Evolutionary conservation across 1,140 invertebrate species (phyloP).

Genomic region (Cydia amplana): DNA sequence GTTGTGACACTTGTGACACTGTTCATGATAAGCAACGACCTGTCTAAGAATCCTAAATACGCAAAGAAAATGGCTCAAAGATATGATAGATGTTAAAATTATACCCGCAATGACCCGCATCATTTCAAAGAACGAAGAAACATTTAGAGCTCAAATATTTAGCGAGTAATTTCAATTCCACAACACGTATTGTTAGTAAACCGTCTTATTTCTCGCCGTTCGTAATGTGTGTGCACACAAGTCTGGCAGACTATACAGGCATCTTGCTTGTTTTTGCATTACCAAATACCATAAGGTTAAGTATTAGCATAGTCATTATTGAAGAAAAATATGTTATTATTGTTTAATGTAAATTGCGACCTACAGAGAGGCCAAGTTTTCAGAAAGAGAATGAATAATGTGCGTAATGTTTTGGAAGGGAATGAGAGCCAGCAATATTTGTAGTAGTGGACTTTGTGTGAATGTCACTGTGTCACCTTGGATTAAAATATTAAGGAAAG

Average conservation of each 20-base stretch:
- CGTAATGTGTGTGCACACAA: background rate
- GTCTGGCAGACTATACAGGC: background rate
- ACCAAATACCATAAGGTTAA: background rate
- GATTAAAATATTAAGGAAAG: too few relatives aligned
- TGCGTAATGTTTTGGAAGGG: background rate
- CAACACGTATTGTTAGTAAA: conserved; percentile 13
- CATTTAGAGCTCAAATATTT: background rate
- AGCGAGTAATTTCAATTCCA: conserved; percentile 3
- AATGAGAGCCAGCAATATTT: too few relatives aligned
- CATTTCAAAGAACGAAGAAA: background rate
- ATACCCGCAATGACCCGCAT: background rate
- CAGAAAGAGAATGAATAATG: background rate
- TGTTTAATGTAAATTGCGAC: background rate
- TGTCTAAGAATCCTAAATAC: background rate
- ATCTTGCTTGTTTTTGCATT: conserved; percentile 4
- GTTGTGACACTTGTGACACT: too few relatives aligned
- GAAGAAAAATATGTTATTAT: background rate
- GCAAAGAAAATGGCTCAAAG: background rate
- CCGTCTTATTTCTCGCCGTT: background rate
- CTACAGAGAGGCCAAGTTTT: background rate
- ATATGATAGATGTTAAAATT: background rate
- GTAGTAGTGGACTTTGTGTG: too few relatives aligned
- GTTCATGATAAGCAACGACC: too few relatives aligned
- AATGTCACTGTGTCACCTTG: too few relatives aligned
- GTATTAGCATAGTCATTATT: background rate